phyloP scores from a whole-genome alignment of 2,888 invertebrate genomes.

The Drosophila histrio region DNA sequence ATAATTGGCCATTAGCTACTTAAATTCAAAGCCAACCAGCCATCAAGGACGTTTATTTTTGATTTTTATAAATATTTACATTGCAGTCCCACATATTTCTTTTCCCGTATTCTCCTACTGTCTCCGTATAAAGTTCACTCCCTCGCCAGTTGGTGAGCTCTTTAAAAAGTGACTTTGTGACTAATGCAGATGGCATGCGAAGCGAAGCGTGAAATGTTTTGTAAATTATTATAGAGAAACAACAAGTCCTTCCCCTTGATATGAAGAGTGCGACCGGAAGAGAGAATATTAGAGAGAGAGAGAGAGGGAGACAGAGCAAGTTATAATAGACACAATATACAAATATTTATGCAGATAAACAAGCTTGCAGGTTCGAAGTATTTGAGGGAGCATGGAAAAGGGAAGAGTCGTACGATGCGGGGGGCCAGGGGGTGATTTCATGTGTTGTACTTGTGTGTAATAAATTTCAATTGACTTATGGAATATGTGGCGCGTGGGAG shows the following conservation, averaged over 20 bases:
- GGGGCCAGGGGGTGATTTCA: constrained; percentile 15
- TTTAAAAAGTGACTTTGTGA: constrained; percentile 66
- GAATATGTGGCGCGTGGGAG: constrained; percentile 20
- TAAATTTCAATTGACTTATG: constrained; percentile 76
- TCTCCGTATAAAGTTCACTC: constrained; percentile 1
- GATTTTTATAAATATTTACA: constrained; percentile 33
- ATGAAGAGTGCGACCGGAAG: neutral
- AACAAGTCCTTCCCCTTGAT: constrained; percentile 13
- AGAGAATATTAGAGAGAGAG: neutral
- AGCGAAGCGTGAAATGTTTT: constrained; percentile 74
- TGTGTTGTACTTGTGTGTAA: constrained; percentile 46
- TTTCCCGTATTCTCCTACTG: neutral
- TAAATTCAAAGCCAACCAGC: neutral
- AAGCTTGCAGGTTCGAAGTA: neutral
- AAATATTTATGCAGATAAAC: constrained; percentile 60
- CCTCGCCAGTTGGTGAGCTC: neutral
- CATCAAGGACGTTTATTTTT: constrained; percentile 41
- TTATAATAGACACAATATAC: constrained; percentile 31
- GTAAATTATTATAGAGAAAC: constrained; percentile 67
- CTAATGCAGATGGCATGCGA: constrained; percentile 75
- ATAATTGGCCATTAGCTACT: constrained; percentile 35
- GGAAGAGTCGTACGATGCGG: too few species aligned
- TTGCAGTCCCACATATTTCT: constrained; percentile 37
- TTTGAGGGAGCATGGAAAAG: neutral
- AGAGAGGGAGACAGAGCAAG: neutral